Evolutionary conservation across 2,113 vertebrate genomes (phyloP), one percentile per base, ranked within the genome.

Genomic region (Ictidomys tridecemlineatus): DNA sequence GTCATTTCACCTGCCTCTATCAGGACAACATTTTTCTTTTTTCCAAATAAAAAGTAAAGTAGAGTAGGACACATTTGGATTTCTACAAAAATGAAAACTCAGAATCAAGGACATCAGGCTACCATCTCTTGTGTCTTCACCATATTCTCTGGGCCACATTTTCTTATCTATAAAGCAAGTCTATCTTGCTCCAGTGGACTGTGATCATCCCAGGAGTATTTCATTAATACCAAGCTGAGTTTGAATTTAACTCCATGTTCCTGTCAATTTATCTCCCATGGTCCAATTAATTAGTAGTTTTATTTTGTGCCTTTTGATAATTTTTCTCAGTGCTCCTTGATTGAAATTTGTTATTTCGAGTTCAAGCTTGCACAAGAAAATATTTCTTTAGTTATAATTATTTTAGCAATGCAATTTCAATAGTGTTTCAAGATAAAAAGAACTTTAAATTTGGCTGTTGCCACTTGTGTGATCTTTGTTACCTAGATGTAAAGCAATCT

Each of bases 341-440:
- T 22, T 80, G 65, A 96, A 96, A 82, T 79, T 77, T 96, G 73
- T 39, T 74, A 61, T 77, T 84, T 94, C 11, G 18, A 37, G 77
- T 92, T 88, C 89, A 95, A 63, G 84, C 53, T 94, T 93, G 28
- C 67, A 51, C 51, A 77, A 80, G 56, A 97, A 96, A 92, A 91
- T 67, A 84, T 88, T 91, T 95, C 61, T 97, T 94, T 78, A 56
- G 28, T 53, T 82, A 69, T 93, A 97, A 94, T 97, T 93, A 85
- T 95, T 93, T 96, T 90, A 89, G 69, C 28, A 65, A 72, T 78
- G 34, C 90, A 98, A 90, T 97, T 95, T 96, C 96, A 93, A 88
- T 78, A 83, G 86, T 89, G 58, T 95, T 61, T 95, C 83, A 80
- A 86, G 83, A 96, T 96, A 70, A 97, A 95, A 87, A 83, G 72